Base-by-base conservation (phyloP, 2,797 vertebrate genomes). In the Glossophaga mutica region DNA sequence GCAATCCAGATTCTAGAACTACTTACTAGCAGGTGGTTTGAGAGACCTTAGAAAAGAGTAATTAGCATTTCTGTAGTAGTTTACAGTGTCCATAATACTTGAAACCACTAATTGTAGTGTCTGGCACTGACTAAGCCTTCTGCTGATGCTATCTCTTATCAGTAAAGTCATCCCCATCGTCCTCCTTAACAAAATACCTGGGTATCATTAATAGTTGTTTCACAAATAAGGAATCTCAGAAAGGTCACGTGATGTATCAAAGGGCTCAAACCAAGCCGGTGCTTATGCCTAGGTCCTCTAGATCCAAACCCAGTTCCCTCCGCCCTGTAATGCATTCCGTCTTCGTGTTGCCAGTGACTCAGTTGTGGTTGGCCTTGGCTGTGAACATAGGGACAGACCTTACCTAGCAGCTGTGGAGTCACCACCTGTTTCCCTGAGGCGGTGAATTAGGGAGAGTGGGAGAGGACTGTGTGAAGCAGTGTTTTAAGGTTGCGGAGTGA, bases 1-100 rank as follows among this genome's bases (percentile, higher is more conserved):
- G 52, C 89, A 96, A 55, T 84, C 94, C 67, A 39, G 68, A 88
- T 74, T 94, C 90, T 90, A 73, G 79, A 95, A 81, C 67, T 93
- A 32, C 86, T 92, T 81, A 68, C 68, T 37, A 93, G 83, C 86
- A 89, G 85, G 93, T 65, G 68, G 87, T 48, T 77, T 74, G 84
- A 48, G 52, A 70, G 32, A 95, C 79, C 32, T 91, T 87, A 62
- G 70, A 79, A 94, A 86, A 91, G 81, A 91, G 44, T 85, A 65
- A 76, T 77, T 76, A 93, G 77, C 92, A 78, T 90, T 89, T 73
- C 42, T 85, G 16, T 92, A 74, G 96, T 79, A 83, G 73, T 94
- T 94, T 91, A 94, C 73, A 94, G 78, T 82, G 76, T 67, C 73
- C 91, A 7, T 83, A 84, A 65, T 86, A 46, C 88, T 92, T 79